Percentiles rank a stretch among this genome's conserved stretches.
These are phyloP conservation scores for Scaeva pyrastri DNA, from an alignment of 2,888 invertebrate species.

Conservation along the genomic window DNA sequence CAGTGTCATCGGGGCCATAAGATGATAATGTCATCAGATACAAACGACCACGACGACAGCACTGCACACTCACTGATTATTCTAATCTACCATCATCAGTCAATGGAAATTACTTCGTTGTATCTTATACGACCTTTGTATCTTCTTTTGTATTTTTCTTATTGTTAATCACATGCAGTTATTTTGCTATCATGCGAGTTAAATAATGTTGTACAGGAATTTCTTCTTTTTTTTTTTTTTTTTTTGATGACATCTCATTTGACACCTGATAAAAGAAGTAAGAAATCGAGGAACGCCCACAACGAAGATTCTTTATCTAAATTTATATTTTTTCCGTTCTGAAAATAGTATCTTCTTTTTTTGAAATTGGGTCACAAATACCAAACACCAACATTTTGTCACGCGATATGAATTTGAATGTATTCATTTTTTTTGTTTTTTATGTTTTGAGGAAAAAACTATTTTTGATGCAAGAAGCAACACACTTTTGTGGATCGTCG, in stretches of 20 bases:
- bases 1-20: conserved; percentile 9
- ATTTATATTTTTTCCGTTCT: conserved; percentile 7
- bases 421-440: neutral
- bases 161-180: conserved; percentile 30
- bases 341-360: conserved; percentile 64
- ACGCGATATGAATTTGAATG: conserved; percentile 10
- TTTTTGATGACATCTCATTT: conserved; percentile 22
- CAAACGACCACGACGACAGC: no score
- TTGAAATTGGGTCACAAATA: conserved; percentile 53
- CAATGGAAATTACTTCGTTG: conserved; percentile 42
- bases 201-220: neutral
- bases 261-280: conserved; percentile 54
- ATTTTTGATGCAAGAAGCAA: conserved; percentile 32
- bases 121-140: conserved; percentile 35
- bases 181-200: conserved; percentile 21
- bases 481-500: conserved; percentile 35
- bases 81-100: neutral
- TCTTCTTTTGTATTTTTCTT: conserved; percentile 6
- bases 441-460: conserved; percentile 22
- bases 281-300: no score
- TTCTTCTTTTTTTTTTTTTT: no score
- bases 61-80: conserved; percentile 51
- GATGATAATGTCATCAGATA: conserved; percentile 54
- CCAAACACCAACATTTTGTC: conserved; percentile 13
- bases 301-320: conserved; percentile 1